Evolutionary conservation across 2,113 vertebrate genomes (phyloP).

Genomic region (Strigops habroptila): DNA sequence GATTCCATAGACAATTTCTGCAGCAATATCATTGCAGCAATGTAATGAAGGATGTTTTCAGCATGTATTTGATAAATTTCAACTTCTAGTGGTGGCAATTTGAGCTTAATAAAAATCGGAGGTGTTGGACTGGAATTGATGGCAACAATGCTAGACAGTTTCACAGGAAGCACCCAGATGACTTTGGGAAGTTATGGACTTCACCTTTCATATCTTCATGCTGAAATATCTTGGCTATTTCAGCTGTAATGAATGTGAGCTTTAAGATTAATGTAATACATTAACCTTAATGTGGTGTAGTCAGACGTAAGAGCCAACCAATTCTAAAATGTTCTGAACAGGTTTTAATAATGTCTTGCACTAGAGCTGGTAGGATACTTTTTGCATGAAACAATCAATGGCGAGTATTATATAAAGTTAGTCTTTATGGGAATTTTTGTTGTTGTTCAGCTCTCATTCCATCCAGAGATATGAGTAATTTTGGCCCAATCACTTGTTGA

Average conservation of each 20-base stretch:
- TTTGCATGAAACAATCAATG: background rate
- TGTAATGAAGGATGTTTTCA: background rate
- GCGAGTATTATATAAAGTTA: background rate
- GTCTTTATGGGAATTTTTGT: background rate
- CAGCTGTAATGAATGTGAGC: background rate
- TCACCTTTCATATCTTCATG: background rate
- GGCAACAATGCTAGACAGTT: background rate
- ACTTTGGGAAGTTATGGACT: background rate
- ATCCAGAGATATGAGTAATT: background rate
- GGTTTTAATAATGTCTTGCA: background rate
- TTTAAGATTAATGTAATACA: background rate
- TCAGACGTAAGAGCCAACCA: background rate
- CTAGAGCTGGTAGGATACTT: background rate
- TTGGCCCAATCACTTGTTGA: background rate
- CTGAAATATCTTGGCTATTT: background rate
- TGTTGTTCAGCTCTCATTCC: background rate
- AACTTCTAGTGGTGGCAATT: background rate
- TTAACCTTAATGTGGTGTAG: background rate
- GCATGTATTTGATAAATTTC: background rate
- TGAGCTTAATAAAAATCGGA: background rate
- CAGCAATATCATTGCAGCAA: background rate
- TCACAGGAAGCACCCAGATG: background rate
- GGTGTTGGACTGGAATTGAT: background rate
- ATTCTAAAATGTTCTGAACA: background rate
- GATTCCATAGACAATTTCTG: background rate